Base-by-base conservation (phyloP, 2,888 invertebrate genomes). In the Chelonus formosanus region DNA sequence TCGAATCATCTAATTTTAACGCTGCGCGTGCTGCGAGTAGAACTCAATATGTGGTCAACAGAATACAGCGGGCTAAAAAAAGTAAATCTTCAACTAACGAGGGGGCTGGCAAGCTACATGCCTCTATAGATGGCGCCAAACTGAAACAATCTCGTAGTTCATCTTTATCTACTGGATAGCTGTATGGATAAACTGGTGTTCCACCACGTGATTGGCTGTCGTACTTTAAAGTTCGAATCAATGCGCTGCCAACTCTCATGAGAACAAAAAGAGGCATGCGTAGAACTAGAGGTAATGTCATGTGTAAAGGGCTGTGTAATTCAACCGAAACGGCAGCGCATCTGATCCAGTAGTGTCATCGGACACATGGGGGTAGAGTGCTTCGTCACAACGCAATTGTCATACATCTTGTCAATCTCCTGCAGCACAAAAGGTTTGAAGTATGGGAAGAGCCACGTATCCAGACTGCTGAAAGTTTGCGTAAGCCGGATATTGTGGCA, bases 301-400 rank as follows among this genome's bases (percentile, higher is more conserved):
- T 5, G 3, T 71, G 71, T 64, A 72, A 80, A 48, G 79, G 76
- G 1, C 78, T 78, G 3, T 81, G 80, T 68, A 56, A 58, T 52
- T 67, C 69, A 2, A 58, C 61, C 47, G 80, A 82, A 67, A 80
- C 81, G 0, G 73, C 76, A 44, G 76, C 75, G 35, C 80, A 80
- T 45, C 57, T 76, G 5, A 69, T 80, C 32, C 81, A 82, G 47
- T 59, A 69, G 40, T 81, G 80, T 65, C 63, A 64, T 36, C 54
- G 78, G n/a, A 80, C 80, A 0, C 80, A 83, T 66, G 79, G 78
- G 71, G 79, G 76, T 3, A 68, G 78, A 3, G 68, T 82, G 0
- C 52, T 70, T 35, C 71, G 81, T 3, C 81, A 83, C 53, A 72
- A 81, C 5, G 75, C 70, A 3, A 64, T 77, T 3, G 69, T 65